These are phyloP conservation scores for Nyctereutes procyonoides DNA, from an alignment of 2,113 vertebrate species.

Conservation along the genomic window DNA sequence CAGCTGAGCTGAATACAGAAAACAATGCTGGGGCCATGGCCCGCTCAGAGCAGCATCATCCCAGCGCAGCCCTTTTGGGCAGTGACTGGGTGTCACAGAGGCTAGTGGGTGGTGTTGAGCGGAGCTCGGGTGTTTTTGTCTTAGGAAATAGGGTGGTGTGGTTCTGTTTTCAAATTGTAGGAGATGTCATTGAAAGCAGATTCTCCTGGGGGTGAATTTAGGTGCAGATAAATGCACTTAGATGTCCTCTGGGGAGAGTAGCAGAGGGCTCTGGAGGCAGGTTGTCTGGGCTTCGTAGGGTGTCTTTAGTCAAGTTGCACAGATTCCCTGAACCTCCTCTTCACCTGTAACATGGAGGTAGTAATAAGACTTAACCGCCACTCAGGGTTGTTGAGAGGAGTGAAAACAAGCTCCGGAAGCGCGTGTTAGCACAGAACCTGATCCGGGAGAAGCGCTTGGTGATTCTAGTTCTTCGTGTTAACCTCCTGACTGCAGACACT, in stretches of 20 bases:
- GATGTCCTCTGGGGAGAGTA: background rate
- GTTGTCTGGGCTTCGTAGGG: background rate
- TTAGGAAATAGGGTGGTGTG: background rate
- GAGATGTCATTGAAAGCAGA: background rate
- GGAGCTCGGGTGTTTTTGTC: background rate
- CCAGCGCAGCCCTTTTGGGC: background rate
- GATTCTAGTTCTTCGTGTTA: background rate
- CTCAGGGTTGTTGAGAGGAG: background rate
- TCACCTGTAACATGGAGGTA: background rate
- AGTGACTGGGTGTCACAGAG: background rate
- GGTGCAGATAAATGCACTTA: background rate
- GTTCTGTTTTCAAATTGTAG: background rate
- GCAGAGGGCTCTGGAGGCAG: background rate
- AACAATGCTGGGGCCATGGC: fast-evolving
- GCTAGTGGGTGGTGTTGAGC: background rate
- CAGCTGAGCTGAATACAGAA: background rate
- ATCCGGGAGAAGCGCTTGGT: background rate
- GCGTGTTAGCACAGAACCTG: background rate
- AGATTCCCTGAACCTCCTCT: background rate
- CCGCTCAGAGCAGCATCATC: fast-evolving
- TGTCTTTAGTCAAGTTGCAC: background rate
- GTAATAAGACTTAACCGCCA: background rate
- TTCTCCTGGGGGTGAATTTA: background rate
- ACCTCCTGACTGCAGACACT: background rate
- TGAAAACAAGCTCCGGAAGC: background rate